Percentiles rank a stretch among this genome's conserved stretches.
Evolutionary conservation across 2,113 vertebrate species (phyloP).

Genomic region (Perognathus longimembris): DNA sequence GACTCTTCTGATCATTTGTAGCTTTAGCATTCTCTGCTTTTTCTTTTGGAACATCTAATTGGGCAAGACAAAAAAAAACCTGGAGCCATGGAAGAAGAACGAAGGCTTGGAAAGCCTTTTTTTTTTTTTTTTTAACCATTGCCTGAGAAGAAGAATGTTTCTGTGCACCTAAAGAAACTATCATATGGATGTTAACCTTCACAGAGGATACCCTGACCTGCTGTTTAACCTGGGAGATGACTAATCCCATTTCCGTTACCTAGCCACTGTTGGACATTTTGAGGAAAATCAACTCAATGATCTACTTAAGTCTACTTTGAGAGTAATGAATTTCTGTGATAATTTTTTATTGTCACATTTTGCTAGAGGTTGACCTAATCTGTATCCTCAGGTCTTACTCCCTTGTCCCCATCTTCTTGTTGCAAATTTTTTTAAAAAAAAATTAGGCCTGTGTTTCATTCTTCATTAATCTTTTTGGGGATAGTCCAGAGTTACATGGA

Average conservation of each 20-base stretch:
- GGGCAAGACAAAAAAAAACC: too few species aligned
- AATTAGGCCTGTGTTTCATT: neutral
- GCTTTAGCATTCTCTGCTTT: neutral
- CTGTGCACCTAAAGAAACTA: neutral
- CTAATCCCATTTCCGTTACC: neutral
- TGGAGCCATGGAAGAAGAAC: neutral
- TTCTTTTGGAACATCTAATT: too few species aligned
- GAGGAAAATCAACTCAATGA: neutral
- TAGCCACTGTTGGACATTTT: neutral
- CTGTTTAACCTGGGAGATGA: neutral
- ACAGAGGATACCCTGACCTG: neutral
- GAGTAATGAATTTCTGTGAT: neutral
- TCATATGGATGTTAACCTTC: neutral
- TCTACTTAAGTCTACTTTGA: neutral
- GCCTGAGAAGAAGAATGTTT: constrained; percentile 28
- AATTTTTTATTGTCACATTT: neutral
- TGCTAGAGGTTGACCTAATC: neutral
- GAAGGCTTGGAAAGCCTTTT: neutral
- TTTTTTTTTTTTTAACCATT: neutral
- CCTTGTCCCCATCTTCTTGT: neutral
- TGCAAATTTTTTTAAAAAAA: neutral
- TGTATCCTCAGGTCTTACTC: constrained; percentile 18
- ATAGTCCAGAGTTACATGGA: neutral
- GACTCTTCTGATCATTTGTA: neutral
- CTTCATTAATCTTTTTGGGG: neutral